Percentiles rank a stretch among this genome's conserved stretches.
phyloP scores from a whole-genome alignment of 2,113 vertebrate species.

The Taxidea taxus region DNA sequence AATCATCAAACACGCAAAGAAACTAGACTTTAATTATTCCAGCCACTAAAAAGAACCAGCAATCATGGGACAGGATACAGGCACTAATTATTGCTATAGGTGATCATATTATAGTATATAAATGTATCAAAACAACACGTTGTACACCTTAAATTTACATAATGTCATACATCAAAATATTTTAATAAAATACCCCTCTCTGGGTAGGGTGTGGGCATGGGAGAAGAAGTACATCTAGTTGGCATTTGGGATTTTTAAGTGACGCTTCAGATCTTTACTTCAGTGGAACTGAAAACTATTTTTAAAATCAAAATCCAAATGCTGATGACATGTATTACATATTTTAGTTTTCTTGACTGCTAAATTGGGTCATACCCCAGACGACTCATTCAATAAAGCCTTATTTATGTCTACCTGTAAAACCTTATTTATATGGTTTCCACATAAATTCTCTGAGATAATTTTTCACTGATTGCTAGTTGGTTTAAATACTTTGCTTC shows the following conservation, averaged over 20 bases:
- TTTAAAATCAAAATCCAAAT: not conserved
- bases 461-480: not conserved
- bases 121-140: not conserved
- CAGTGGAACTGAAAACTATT: accelerated
- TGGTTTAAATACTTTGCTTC: not conserved
- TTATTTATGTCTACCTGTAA: not conserved
- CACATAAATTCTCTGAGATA: not conserved
- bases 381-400: not conserved
- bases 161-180: not conserved
- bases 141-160: not conserved
- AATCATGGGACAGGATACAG: not conserved
- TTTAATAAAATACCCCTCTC: not conserved
- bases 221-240: not conserved
- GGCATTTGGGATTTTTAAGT: not conserved
- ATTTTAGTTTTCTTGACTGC: not conserved
- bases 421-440: not conserved
- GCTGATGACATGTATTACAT: not conserved
- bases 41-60: not conserved
- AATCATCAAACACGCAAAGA: not conserved
- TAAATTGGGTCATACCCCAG: not conserved
- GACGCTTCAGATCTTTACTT: not conserved
- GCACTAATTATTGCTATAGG: not conserved
- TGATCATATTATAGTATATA: not conserved
- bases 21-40: not conserved
- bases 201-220: not conserved